phyloP scores from a whole-genome alignment of 2,888 invertebrate genomes.

The Mesoligia furuncula region DNA sequence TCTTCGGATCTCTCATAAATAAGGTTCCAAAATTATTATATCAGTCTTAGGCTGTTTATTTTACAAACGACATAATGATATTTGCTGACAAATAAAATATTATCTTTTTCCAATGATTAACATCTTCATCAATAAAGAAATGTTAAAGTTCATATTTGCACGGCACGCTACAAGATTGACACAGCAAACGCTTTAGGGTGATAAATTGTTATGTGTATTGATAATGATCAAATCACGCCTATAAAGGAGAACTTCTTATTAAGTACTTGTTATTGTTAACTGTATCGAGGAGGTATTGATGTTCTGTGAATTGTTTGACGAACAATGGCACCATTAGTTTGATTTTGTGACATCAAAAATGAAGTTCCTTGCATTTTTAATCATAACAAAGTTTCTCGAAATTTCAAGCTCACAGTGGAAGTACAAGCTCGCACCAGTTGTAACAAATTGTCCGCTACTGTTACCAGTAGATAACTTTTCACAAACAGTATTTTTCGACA shows the following conservation, averaged over 20 bases:
- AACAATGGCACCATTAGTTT: background rate
- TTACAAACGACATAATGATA: conserved; percentile 21
- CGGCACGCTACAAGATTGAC: conserved; percentile 29
- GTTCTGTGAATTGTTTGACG: conserved; percentile 5
- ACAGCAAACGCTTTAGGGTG: conserved; percentile 33
- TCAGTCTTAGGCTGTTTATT: background rate
- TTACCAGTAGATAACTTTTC: conserved; percentile 36
- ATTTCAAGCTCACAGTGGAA: conserved; percentile 11
- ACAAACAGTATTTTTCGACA: conserved; percentile 48
- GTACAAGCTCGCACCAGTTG: conserved; percentile 13
- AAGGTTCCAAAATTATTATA: conserved; percentile 6
- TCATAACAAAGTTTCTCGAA: conserved; percentile 11
- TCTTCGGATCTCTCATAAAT: background rate
- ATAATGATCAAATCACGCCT: conserved; percentile 24
- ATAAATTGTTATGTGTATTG: conserved; percentile 26
- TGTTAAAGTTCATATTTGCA: conserved; percentile 27
- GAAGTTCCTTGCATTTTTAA: conserved; percentile 13
- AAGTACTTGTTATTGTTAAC: background rate
- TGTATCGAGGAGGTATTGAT: background rate
- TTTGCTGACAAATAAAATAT: conserved; percentile 25
- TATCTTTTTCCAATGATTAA: conserved; percentile 8
- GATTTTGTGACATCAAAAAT: conserved; percentile 25
- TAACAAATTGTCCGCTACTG: conserved; percentile 12
- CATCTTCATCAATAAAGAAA: conserved; percentile 31
- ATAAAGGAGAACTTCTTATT: conserved; percentile 1